These are phyloP conservation scores for Dicyrtomina minuta DNA, from an alignment of 2,888 invertebrate genomes.

Conservation along the genomic window DNA sequence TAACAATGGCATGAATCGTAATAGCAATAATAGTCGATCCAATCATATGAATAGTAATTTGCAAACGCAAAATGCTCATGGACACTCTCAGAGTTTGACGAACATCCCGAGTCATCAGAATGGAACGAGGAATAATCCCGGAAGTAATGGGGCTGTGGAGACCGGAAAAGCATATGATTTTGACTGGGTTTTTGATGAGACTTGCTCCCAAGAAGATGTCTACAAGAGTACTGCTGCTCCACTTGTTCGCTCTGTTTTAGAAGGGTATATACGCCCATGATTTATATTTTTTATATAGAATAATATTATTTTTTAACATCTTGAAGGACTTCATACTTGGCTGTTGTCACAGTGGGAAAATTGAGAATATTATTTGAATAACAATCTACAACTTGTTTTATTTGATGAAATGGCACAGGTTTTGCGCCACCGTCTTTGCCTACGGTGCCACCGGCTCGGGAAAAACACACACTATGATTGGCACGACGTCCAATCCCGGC, in stretches of 20 bases:
- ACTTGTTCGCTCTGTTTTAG: conserved; percentile 79
- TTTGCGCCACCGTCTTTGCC: conserved; percentile 94
- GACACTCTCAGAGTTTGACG: conserved; percentile 15
- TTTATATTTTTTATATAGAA: too few species aligned
- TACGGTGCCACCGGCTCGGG: conserved; percentile 91
- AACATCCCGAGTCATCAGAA: background rate
- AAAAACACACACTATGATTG: conserved; percentile 89
- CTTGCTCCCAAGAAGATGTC: conserved; percentile 76
- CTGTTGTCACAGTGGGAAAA: too few species aligned
- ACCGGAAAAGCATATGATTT: conserved; percentile 78
- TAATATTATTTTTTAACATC: too few species aligned
- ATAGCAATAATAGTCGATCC: conserved; percentile 22
- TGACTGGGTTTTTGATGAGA: conserved; percentile 85
- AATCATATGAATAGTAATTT: conserved; percentile 22
- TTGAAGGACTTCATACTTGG: too few species aligned
- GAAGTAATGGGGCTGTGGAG: conserved; percentile 68
- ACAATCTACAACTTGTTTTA: too few species aligned
- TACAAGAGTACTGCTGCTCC: conserved; percentile 83
- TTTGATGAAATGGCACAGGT: too few species aligned
- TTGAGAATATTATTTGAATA: too few species aligned
- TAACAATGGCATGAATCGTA: background rate
- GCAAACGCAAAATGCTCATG: background rate
- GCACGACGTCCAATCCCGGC: conserved; percentile 68
- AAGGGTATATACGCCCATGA: too few species aligned
- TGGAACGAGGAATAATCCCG: conserved; percentile 61